These are phyloP conservation scores for Yoshiicerus persimilis DNA, from an alignment of 1,140 invertebrate species.

Conservation along the genomic window DNA sequence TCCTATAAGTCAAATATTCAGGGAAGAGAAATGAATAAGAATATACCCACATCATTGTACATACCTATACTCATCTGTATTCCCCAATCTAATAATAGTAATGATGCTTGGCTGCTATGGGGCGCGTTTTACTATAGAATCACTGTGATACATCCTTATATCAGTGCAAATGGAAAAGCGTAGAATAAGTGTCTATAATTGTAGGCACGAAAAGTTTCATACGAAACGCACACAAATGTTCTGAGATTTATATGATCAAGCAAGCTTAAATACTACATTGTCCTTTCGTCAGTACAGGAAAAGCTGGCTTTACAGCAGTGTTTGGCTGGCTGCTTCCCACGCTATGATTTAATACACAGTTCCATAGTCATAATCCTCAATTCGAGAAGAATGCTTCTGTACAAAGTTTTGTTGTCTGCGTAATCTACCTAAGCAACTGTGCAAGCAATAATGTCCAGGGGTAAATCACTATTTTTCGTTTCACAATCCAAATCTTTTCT, in stretches of 20 bases:
- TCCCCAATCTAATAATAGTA: neutral
- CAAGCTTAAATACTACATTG: neutral
- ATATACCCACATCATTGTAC: neutral
- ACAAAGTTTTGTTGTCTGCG: neutral
- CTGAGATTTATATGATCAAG: neutral
- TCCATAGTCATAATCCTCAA: neutral
- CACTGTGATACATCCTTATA: neutral
- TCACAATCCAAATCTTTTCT: no score
- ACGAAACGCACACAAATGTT: neutral
- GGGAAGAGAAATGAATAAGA: neutral
- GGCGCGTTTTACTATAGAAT: neutral
- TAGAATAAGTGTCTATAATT: neutral
- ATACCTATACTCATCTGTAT: neutral
- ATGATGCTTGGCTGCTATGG: neutral
- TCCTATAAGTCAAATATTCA: neutral
- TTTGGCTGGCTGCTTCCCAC: neutral
- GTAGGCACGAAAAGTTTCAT: neutral
- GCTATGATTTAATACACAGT: neutral
- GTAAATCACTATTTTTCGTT: neutral
- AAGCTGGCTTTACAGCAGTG: neutral
- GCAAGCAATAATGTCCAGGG: neutral
- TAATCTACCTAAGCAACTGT: neutral
- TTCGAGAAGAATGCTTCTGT: neutral
- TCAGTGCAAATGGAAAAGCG: neutral
- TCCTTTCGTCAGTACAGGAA: neutral